A percentile compares a stretch with the other conserved stretches of the same genome.
These are phyloP conservation scores for Abramis brama DNA, from an alignment of 2,113 vertebrate species.

Conservation along the genomic window DNA sequence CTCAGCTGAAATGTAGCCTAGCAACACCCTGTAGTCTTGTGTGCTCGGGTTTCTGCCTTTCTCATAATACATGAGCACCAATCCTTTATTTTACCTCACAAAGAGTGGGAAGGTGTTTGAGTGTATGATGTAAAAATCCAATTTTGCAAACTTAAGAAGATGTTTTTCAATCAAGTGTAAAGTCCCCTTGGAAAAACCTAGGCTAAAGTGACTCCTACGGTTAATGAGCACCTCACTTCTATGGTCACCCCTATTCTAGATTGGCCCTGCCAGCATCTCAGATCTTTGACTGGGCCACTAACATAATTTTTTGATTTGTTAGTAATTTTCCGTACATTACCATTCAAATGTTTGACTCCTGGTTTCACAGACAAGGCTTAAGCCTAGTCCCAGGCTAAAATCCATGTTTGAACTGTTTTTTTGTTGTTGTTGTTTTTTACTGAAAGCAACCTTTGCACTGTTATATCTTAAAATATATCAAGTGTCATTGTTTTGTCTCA, in stretches of 20 bases:
- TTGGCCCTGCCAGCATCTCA: background rate
- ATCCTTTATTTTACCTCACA: conserved; percentile 60
- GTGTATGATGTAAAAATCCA: background rate
- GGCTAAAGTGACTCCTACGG: background rate
- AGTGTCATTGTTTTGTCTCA: too few relatives aligned
- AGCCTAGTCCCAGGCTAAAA: too few relatives aligned
- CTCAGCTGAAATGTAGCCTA: conserved; percentile 80
- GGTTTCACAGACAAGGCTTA: too few relatives aligned
- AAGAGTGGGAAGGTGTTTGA: background rate
- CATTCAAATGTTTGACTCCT: background rate
- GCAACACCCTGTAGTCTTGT: conserved; percentile 73
- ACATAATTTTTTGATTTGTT: background rate
- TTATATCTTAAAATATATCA: too few relatives aligned
- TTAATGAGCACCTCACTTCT: background rate
- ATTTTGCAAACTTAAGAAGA: background rate
- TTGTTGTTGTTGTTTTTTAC: too few relatives aligned
- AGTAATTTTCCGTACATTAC: background rate
- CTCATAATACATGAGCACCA: conserved; percentile 85
- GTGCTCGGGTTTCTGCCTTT: conserved; percentile 85
- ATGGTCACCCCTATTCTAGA: background rate
- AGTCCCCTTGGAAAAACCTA: background rate
- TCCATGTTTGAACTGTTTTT: too few relatives aligned
- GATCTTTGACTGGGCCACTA: background rate
- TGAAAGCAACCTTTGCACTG: too few relatives aligned
- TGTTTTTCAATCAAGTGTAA: background rate